Evolutionary conservation across 2,888 invertebrate species (phyloP).

Genomic region (Taenaris catops): DNA sequence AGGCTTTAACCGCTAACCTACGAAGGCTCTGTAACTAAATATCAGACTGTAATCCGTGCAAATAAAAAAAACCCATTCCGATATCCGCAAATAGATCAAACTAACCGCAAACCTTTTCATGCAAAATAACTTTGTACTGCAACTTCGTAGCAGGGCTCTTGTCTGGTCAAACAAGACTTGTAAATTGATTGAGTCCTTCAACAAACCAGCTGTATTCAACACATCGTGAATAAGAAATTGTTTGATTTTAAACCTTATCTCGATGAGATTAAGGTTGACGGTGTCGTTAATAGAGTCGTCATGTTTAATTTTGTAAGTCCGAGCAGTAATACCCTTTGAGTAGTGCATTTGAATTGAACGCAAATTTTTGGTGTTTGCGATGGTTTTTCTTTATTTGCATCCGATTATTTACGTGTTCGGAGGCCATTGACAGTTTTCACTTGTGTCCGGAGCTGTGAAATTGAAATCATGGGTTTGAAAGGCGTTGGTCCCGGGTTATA

Average conservation of each 20-base stretch:
- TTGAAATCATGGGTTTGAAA: too few relatives aligned
- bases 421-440: too few relatives aligned
- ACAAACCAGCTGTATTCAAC: constrained; percentile 26
- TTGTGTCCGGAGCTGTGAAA: too few relatives aligned
- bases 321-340: constrained; percentile 43
- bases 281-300: background rate
- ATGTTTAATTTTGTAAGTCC: constrained; percentile 27
- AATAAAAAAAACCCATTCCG: constrained; percentile 17
- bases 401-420: constrained; percentile 22
- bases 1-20: too few relatives aligned
- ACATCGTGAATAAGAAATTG: constrained; percentile 1
- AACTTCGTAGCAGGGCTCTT: constrained; percentile 38
- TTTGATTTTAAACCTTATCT: constrained; percentile 29
- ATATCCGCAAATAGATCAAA: constrained; percentile 21
- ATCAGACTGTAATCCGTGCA: too few relatives aligned
- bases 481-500: too few relatives aligned
- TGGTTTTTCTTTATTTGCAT: constrained; percentile 41
- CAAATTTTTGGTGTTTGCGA: constrained; percentile 44
- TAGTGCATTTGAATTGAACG: constrained; percentile 53
- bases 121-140: constrained; percentile 29
- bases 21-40: too few relatives aligned
- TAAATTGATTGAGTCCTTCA: constrained; percentile 57
- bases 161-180: constrained; percentile 60
- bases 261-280: constrained; percentile 20
- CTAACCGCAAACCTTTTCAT: constrained; percentile 23